phyloP scores from a whole-genome alignment of 1,140 invertebrate species.

The Drosophila sp. region DNA sequence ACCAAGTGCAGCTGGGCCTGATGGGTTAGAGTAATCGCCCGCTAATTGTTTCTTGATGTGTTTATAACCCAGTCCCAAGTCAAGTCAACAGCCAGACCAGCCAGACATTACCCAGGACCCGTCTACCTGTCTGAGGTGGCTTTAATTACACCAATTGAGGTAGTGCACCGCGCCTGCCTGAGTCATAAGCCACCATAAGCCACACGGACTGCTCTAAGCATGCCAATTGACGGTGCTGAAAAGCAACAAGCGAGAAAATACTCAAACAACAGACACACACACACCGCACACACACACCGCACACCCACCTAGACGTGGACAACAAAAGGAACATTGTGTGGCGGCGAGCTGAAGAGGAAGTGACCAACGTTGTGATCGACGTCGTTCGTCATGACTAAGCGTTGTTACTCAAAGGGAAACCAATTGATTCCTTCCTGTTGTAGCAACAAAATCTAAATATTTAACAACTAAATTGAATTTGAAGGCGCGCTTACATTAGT shows the following conservation, averaged over 20 bases:
- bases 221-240: conserved; percentile 65
- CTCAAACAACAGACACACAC: conserved; percentile 20
- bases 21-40: conserved; percentile 55
- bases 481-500: conserved; percentile 72
- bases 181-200: conserved; percentile 47
- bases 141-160: conserved; percentile 39
- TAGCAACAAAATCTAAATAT: conserved; percentile 75
- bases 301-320: conserved; percentile 23
- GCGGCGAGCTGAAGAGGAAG: conserved; percentile 56
- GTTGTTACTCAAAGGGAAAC: conserved; percentile 63
- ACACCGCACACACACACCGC: conserved; percentile 27
- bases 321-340: conserved; percentile 64
- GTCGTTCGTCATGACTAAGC: conserved; percentile 63
- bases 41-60: conserved; percentile 77
- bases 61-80: conserved; percentile 39
- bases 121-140: conserved; percentile 44
- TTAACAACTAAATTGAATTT: conserved; percentile 79
- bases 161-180: conserved; percentile 33
- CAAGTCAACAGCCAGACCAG: conserved; percentile 34
- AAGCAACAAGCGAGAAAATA: conserved; percentile 51
- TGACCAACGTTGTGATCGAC: conserved; percentile 25
- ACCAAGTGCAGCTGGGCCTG: conserved; percentile 15
- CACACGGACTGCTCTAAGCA: conserved; percentile 29
- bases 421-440: conserved; percentile 79
- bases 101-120: conserved; percentile 19